Conservation (phyloP, 2,797 vertebrate species). For the Melanotaenia parkinsoni region DNA sequence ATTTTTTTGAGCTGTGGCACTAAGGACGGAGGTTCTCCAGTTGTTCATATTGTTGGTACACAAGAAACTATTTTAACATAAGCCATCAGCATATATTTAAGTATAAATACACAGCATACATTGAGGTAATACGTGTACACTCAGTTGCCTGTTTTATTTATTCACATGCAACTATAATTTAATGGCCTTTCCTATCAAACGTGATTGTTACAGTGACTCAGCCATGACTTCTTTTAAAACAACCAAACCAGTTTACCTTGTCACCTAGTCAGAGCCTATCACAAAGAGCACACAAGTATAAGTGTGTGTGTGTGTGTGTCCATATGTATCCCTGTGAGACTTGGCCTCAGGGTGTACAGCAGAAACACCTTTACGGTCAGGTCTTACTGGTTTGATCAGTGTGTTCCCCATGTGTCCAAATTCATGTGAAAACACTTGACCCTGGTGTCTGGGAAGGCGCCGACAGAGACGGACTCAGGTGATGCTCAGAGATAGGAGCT, state of each 20-base stretch:
- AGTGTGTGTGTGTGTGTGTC: conserved; percentile 48
- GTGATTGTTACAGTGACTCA: conserved; percentile 37
- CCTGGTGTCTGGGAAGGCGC: conserved; percentile 62
- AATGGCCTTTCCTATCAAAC: conserved; percentile 41
- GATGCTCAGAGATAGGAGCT: conserved; percentile 59
- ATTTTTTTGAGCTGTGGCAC: conserved; percentile 11
- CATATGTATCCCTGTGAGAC: conserved; percentile 38
- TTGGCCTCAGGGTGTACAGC: conserved; percentile 66
- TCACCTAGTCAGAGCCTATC: conserved; percentile 45
- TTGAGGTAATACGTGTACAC: conserved; percentile 14
- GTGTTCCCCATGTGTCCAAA: conserved; percentile 63
- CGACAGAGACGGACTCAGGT: conserved; percentile 52
- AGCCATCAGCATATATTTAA: conserved; percentile 22
- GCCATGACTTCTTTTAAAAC: conserved; percentile 42
- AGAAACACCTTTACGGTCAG: conserved; percentile 58
- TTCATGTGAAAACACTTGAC: conserved; percentile 72
- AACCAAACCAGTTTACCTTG: conserved; percentile 55
- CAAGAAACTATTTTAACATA: conserved; percentile 9
- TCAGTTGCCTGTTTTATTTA: conserved; percentile 16
- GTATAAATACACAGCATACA: conserved; percentile 6
- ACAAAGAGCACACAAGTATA: conserved; percentile 55
- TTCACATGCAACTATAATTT: conserved; percentile 38
- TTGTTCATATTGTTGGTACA: conserved; percentile 12
- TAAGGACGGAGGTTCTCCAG: background rate
- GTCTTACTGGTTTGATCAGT: conserved; percentile 71